Evolutionary conservation across 2,888 invertebrate species (phyloP), one percentile per base, ranked within the genome.

Genomic region (Parascotia fuliginaria): DNA sequence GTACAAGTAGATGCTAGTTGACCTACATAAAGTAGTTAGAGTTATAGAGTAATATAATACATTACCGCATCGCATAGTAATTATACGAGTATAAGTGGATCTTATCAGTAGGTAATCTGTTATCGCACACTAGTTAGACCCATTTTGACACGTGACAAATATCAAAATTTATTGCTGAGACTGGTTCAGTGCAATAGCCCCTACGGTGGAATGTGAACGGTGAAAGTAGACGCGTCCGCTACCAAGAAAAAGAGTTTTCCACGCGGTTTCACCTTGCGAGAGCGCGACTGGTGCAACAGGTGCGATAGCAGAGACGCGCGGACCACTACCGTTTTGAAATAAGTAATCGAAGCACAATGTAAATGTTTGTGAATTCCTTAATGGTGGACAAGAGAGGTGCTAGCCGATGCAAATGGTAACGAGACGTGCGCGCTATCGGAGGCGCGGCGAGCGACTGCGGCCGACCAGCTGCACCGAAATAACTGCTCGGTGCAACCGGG

Each of bases 401-500:
- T 60, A 62, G 65, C 65, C 67, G 67, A 73, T 79, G 80, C 78
- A 77, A 73, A 51, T 64, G 65, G 57, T 42, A 66, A 60, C 60
- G 63, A 73, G 65, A 66, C 89, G 88, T 76, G 89, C 87, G 86
- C 83, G 73, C 87, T 70, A 62, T 60, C 77, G 79, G 83, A 87
- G 83, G 83, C 85, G 86, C 88, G 82, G 73, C 75, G 75, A 77
- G 66, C 83, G 85, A 89, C 89, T 89, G 88, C 76, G 87, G 73
- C 70, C 60, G 59, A 73, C 55, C 73, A 79, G 85, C 82, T 92
- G 91, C 92, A 92, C 90, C 86, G 87, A 92, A 92, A 91, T 92
- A 92, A 87, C 89, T 88, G 89, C 89, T 89, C 83, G 73, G 42
- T 89, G 89, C 89, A 90, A 80, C 88, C 90, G 76, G 89, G 89